phyloP scores from a whole-genome alignment of 1,140 invertebrate genomes.

The Anastrepha obliqua region DNA sequence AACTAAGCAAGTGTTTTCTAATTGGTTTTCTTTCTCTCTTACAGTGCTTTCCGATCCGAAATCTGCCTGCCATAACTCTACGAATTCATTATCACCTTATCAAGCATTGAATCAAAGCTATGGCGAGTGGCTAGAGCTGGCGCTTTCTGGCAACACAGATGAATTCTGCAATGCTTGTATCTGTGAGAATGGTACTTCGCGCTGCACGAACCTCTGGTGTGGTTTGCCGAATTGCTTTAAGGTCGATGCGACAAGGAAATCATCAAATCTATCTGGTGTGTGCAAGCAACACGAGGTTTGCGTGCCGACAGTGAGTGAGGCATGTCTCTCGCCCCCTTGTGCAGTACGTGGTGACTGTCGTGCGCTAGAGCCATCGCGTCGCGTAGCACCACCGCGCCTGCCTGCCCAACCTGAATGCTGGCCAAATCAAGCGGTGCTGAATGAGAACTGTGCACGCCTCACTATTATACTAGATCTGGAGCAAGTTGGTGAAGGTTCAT shows the following conservation, averaged over 20 bases:
- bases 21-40: neutral
- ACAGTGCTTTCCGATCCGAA: conserved; percentile 72
- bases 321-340: conserved; percentile 86
- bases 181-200: conserved; percentile 83
- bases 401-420: conserved; percentile 85
- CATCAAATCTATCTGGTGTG: conserved; percentile 76
- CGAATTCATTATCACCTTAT: conserved; percentile 67
- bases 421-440: conserved; percentile 83
- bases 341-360: conserved; percentile 88
- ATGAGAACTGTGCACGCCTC: conserved; percentile 84
- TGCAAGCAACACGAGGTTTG: conserved; percentile 78
- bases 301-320: conserved; percentile 83
- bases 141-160: conserved; percentile 74
- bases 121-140: conserved; percentile 64
- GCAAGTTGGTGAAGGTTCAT: conserved; percentile 80
- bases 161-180: conserved; percentile 89
- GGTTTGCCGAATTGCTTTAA: conserved; percentile 86
- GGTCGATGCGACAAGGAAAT: conserved; percentile 72
- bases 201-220: conserved; percentile 91
- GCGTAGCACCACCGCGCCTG: conserved; percentile 84
- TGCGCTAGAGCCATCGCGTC: conserved; percentile 81
- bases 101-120: conserved; percentile 66
- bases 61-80: conserved; percentile 68
- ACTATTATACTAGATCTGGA: conserved; percentile 83
- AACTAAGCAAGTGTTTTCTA: neutral